phyloP scores from a whole-genome alignment of 1,140 invertebrate species.

The Trinorchestia longiramus region DNA sequence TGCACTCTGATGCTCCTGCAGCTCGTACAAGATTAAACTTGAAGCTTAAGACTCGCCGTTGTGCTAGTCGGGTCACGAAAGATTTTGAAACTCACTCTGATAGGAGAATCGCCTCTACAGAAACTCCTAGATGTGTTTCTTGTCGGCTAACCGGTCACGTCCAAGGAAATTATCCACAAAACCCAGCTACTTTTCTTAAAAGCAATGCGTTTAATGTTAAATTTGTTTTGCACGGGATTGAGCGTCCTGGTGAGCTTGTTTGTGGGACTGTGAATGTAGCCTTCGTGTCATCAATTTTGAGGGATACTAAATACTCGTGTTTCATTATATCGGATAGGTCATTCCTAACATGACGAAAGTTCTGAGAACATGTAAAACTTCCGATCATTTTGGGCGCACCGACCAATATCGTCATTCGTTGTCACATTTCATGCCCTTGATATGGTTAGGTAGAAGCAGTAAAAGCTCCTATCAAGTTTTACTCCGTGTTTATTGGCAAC shows the following conservation, averaged over 20 bases:
- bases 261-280: not conserved
- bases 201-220: not conserved
- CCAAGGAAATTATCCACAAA: not conserved
- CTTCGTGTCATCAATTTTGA: not conserved
- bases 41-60: not conserved
- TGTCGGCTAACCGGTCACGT: not conserved
- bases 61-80: no score
- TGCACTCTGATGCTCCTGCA: not conserved
- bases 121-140: not conserved
- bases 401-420: not conserved
- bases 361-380: not conserved
- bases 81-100: no score
- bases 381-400: not conserved
- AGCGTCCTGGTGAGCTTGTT: not conserved
- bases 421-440: constrained; percentile 1
- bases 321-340: not conserved
- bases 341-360: not conserved
- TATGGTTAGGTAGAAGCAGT: not conserved
- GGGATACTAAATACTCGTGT: not conserved
- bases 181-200: not conserved
- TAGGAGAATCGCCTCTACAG: not conserved
- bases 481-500: not conserved
- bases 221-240: not conserved
- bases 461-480: not conserved
- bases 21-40: not conserved